Base-by-base conservation (phyloP, 1,140 invertebrate species). In the Drosophila ogumai region DNA sequence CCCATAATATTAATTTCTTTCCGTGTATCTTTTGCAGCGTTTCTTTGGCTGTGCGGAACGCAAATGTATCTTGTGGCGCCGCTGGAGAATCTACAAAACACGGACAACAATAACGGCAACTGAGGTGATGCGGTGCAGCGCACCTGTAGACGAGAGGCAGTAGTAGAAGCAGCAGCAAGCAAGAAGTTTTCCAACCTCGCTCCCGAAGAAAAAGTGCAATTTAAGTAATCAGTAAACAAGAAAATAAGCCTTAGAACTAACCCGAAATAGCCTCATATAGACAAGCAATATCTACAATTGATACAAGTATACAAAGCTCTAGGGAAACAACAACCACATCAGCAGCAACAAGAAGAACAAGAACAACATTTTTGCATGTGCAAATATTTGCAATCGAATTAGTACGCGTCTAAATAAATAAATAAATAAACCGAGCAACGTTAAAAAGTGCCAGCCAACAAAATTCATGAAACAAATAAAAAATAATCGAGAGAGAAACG, bases 11-110 rank as follows among this genome's bases (percentile, higher is more conserved):
- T 0, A 22, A 38, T 12, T 31, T 75, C 31, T 41, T 41, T 49
- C 17, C 10, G 28, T 67, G 41, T 44, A 13, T 56, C 25, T 60
- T 65, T 75, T 58, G 47, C 80, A 88, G 84, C 84, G 46, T 88
- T 88, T 84, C 84, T 88, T 74, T 88, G 84, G 85, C 87, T 88
- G 85, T 88, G 85, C 68, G 84, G 84, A 71, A 81, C 76, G 64
- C 84, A 88, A 80, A 88, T 88, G 85, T 88, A 88, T 88, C 85
- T 88, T 43, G 84, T 88, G 81, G 84, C 84, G 84, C 84, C 84
- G 67, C 73, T 88, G 64, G 84, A 88, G 77, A 90, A 82, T 80
- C 72, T 84, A 47, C 84, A 84, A 40, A 47, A 61, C 52, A 44
- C 55, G 56, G 57, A 34, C 75, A 75, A 47, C 75, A 57, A 8